Evolutionary conservation across 2,797 vertebrate genomes (phyloP).

Genomic region (Chiroxiphia lanceolata): DNA sequence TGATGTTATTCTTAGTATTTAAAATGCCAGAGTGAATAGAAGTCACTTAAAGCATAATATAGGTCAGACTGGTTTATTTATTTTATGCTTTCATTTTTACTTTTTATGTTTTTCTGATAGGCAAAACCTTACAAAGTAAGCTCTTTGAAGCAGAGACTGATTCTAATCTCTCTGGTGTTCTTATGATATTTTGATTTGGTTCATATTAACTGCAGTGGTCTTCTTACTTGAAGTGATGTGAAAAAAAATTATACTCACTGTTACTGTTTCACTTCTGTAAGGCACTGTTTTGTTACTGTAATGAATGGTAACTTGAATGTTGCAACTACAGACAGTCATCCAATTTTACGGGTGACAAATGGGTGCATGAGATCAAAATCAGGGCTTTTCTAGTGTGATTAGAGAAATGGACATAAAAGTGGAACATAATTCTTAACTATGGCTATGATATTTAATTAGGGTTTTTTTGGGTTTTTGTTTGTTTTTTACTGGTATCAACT

Average conservation of each 20-base stretch:
- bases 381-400: neutral
- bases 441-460: neutral
- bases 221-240: neutral
- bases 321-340: neutral
- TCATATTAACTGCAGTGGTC: neutral
- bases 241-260: neutral
- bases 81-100: neutral
- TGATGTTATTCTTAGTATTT: neutral
- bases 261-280: neutral
- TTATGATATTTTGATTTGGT: neutral
- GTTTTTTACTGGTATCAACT: neutral
- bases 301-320: neutral
- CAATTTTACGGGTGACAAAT: neutral
- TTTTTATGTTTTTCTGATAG: neutral
- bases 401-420: neutral
- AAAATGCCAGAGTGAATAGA: neutral
- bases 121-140: neutral
- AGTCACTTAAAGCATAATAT: neutral
- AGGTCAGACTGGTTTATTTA: neutral
- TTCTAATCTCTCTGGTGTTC: neutral
- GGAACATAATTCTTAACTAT: neutral
- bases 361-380: neutral
- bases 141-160: neutral
- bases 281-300: neutral
- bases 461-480: neutral